Conservation (phyloP, 2,888 invertebrate genomes). For the Elegia similella region DNA sequence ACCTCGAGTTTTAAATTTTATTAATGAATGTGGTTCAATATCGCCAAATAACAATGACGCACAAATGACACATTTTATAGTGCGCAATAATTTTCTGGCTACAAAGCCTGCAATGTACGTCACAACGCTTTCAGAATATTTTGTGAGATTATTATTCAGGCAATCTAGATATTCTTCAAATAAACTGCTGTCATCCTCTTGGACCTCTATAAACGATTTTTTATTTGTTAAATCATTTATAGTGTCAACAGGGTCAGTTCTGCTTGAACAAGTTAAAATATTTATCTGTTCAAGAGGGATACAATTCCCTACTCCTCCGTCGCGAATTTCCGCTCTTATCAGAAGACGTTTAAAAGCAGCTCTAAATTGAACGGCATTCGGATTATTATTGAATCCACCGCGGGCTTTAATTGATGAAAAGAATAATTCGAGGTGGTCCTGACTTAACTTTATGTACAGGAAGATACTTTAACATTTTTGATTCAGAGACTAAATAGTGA, state of each 20-base stretch:
- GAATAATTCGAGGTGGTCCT: constrained; percentile 25
- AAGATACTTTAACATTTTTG: constrained; percentile 17
- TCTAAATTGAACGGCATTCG: constrained; percentile 25
- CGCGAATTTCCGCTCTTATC: constrained; percentile 23
- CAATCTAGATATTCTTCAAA: constrained; percentile 12
- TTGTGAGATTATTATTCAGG: background rate
- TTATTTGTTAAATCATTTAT: constrained; percentile 13
- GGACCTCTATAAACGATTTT: constrained; percentile 3
- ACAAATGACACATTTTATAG: background rate
- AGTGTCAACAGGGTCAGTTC: constrained; percentile 14
- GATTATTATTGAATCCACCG: constrained; percentile 30
- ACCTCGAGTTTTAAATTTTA: background rate
- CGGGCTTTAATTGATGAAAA: constrained; percentile 24
- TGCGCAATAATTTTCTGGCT: background rate
- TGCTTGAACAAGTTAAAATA: constrained; percentile 26
- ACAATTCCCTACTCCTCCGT: constrained; percentile 23
- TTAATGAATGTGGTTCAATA: background rate
- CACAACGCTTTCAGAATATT: background rate
- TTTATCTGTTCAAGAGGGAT: constrained; percentile 25
- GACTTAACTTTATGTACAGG: constrained; percentile 24
- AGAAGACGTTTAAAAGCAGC: constrained; percentile 24
- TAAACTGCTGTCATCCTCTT: constrained; percentile 19
- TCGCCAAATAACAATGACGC: background rate
- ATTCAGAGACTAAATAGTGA: constrained; percentile 14
- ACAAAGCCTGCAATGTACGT: background rate